phyloP scores from a whole-genome alignment of 2,888 invertebrate species.

The Zygaena filipendulae region DNA sequence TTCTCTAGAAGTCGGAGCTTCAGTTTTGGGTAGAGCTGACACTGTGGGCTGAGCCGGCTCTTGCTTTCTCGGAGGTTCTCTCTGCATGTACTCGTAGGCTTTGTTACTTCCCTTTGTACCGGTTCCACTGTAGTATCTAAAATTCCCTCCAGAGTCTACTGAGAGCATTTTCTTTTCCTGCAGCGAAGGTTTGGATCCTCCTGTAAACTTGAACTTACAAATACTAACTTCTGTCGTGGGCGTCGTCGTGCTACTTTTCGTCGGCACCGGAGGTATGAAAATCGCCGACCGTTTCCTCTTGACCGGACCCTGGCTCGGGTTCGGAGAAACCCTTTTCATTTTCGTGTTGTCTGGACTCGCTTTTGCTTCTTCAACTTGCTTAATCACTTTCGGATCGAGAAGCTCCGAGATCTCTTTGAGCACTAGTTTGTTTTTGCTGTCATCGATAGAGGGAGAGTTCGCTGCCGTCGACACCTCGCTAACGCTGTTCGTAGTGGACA shows the following conservation, averaged over 20 bases:
- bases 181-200: constrained; percentile 87
- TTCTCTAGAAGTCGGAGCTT: constrained; percentile 31
- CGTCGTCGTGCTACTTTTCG: constrained; percentile 76
- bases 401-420: constrained; percentile 58
- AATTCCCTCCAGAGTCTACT: constrained; percentile 90
- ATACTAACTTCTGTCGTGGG: constrained; percentile 89
- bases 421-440: constrained; percentile 46
- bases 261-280: constrained; percentile 84
- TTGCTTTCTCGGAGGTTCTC: constrained; percentile 72
- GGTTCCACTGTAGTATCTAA: constrained; percentile 87
- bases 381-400: constrained; percentile 53
- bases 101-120: constrained; percentile 86
- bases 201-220: constrained; percentile 94
- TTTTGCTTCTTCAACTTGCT: constrained; percentile 39
- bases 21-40: constrained; percentile 18
- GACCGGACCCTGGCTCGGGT: constrained; percentile 48
- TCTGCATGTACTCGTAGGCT: constrained; percentile 81
- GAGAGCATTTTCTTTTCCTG: constrained; percentile 94
- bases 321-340: constrained; percentile 55
- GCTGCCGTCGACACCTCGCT: constrained; percentile 31
- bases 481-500: constrained; percentile 36
- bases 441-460: constrained; percentile 48
- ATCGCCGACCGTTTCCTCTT: constrained; percentile 85
- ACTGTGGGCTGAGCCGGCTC: constrained; percentile 19
- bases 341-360: constrained; percentile 39